These are phyloP conservation scores for Chauna torquata DNA, from an alignment of 2,113 vertebrate genomes.

Conservation along the genomic window DNA sequence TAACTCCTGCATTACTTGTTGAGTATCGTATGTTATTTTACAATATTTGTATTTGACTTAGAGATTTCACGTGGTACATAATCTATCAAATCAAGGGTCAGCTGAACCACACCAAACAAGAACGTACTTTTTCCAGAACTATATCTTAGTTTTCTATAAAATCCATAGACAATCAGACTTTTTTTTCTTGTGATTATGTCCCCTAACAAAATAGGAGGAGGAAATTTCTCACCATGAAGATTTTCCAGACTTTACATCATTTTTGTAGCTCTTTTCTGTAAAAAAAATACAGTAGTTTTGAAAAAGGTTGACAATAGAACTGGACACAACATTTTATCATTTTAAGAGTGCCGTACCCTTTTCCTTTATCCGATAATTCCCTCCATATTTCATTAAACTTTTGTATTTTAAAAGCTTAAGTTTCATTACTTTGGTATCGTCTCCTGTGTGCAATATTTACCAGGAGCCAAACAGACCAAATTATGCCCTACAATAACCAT, in stretches of 20 bases:
- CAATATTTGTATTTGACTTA: not conserved
- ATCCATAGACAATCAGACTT: not conserved
- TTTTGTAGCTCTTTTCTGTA: not conserved
- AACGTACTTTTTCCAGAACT: not conserved
- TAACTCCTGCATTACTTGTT: not conserved
- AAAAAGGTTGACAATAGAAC: not conserved
- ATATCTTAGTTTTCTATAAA: not conserved
- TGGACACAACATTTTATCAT: not conserved
- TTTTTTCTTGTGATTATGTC: not conserved
- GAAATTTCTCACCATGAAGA: not conserved
- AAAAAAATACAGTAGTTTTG: not conserved
- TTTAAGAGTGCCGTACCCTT: not conserved
- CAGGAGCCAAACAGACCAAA: not conserved
- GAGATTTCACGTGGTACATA: not conserved
- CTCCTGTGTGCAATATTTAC: not conserved
- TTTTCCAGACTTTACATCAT: not conserved
- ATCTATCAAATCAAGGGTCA: not conserved
- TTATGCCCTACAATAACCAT: not conserved
- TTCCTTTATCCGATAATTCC: not conserved
- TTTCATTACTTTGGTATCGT: not conserved
- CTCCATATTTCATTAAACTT: not conserved
- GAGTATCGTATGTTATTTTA: accelerated
- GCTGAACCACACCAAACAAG: not conserved
- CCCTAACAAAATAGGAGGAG: not conserved
- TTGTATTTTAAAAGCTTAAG: not conserved